Evolutionary conservation across 2,888 invertebrate genomes (phyloP), one percentile per base, ranked within the genome.

Genomic region (Leptura quadrifasciata): DNA sequence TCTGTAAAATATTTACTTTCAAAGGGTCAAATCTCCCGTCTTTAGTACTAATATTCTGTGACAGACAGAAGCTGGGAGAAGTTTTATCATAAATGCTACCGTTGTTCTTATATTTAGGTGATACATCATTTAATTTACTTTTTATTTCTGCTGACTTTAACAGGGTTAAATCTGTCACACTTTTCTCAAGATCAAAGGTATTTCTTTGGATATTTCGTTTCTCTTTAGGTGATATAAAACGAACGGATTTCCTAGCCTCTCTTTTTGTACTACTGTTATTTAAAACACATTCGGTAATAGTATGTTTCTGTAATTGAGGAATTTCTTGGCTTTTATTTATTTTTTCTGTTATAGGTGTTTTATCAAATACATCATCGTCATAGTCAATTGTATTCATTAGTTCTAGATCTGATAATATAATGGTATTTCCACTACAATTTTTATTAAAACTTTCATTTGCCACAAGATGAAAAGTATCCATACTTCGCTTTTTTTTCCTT

Each of bases 211-310:
- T 60, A 58, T 60, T 69, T 10, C 18, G 8, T 15, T 60, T 60
- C 39, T 57, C 21, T 39, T 15, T 10, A 15, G 58, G 57, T 0
- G 58, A 69, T 12, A 20, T 10, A 39, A 69, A 69, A 8, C 24
- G 57, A 6, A 58, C 58, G 21, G 69, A 69, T 58, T 69, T 69
- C 57, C 69, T 21, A 27, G 10, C n/a, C 18, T 58, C 20, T 17
- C 27, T 35, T 12, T 35, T 58, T 20, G n/a, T 4, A n/a, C 5
- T 4, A n/a, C 5, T n/a, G 47, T 47, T 47, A 39, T 15, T 6
- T 31, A 31, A 39, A 12, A 12, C 8, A 10, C 39, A 3, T 12
- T 39, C 12, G 12, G 39, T 15, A 39, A 12, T 39, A 39, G 10
- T 39, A 39, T 2, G 12, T 39, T 39, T 15, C 12, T 39, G 12